These are phyloP conservation scores for Euplagia quadripunctaria DNA, from an alignment of 2,888 invertebrate genomes.

Conservation along the genomic window DNA sequence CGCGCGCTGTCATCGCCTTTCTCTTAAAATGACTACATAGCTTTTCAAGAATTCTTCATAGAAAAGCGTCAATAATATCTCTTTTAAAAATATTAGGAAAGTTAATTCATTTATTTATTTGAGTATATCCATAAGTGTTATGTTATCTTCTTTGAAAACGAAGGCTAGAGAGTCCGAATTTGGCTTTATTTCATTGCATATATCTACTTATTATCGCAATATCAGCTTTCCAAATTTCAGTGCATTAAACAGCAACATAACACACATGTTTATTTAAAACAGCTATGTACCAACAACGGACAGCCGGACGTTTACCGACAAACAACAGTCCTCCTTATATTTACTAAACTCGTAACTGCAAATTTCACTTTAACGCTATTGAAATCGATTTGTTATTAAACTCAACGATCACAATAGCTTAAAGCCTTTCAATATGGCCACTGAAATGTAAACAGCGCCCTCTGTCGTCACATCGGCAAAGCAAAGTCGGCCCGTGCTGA, in stretches of 20 bases:
- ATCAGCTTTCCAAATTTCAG: not conserved
- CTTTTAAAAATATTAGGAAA: no score
- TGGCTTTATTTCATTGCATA: no score
- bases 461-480: slow-evolving; percentile 60
- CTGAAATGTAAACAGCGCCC: slow-evolving; percentile 69
- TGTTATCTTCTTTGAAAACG: no score
- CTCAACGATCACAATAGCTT: slow-evolving; percentile 47
- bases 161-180: no score
- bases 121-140: no score
- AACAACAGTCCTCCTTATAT: slow-evolving; percentile 41
- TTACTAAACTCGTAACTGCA: slow-evolving; percentile 48
- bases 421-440: slow-evolving; percentile 45
- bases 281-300: slow-evolving; percentile 19
- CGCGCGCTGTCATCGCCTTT: slow-evolving; percentile 56
- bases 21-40: not conserved
- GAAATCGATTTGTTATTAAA: slow-evolving; percentile 55
- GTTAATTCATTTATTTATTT: no score
- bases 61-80: no score
- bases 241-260: not conserved
- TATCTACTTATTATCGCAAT: no score
- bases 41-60: not conserved
- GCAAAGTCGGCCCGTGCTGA: slow-evolving; percentile 63
- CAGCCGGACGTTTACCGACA: slow-evolving; percentile 36
- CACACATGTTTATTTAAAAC: not conserved
- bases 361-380: slow-evolving; percentile 48